Conservation (phyloP, 2,888 invertebrate genomes). For the Frankliniella intonsa region DNA sequence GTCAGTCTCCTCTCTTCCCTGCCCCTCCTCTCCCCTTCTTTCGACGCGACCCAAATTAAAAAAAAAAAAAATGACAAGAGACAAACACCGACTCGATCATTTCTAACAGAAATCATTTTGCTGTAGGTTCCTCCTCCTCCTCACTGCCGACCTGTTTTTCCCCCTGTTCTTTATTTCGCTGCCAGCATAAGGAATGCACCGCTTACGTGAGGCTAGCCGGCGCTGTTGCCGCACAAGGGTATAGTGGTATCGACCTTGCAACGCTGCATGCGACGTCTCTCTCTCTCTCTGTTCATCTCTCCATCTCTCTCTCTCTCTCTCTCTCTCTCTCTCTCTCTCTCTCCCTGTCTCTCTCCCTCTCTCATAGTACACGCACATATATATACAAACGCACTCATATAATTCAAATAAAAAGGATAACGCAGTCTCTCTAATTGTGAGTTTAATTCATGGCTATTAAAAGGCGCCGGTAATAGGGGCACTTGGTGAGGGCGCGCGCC, state of each 20-base stretch:
- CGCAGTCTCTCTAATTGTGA: neutral
- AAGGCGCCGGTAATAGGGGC: neutral
- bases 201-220: too few species aligned
- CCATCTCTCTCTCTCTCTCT: neutral
- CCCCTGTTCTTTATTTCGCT: too few species aligned
- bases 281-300: neutral
- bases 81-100: too few species aligned
- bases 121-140: too few species aligned
- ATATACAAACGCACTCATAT: neutral
- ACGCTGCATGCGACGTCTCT: neutral
- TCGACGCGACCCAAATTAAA: neutral
- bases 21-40: neutral
- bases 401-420: neutral
- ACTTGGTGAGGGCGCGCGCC: neutral
- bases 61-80: too few species aligned
- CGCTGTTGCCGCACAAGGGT: slow-evolving; percentile 1
- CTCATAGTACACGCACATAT: neutral
- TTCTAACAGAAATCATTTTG: too few species aligned
- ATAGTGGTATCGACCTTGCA: slow-evolving; percentile 16
- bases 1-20: neutral
- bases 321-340: neutral
- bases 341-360: neutral
- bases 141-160: too few species aligned
- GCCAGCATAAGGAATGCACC: too few species aligned
- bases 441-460: neutral